Base-by-base conservation (phyloP, 2,888 invertebrate species). In the Drosophila lutescens region DNA sequence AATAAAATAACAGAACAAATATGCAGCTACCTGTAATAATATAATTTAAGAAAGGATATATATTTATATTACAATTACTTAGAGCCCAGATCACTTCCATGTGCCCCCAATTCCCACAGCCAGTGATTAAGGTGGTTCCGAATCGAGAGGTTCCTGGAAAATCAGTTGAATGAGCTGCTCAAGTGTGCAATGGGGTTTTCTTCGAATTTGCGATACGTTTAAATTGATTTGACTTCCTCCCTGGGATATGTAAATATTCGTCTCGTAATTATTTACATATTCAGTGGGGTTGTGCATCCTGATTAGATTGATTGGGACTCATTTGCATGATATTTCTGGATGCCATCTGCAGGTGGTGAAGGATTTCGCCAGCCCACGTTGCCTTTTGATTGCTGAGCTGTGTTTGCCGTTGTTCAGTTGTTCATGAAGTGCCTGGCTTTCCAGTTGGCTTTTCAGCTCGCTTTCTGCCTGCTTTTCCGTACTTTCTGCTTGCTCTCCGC, bases 351-450 rank as follows among this genome's bases (percentile, higher is more conserved):
- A 65, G 56, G 41, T 55, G 34, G 40, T 55, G 62, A 36, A 36
- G 46, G 50, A 34, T 41, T 41, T 55, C 34, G 17, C 55, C 47
- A 34, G 40, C 26, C 57, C 38, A 56, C 53, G 40, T 54, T 58
- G 38, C 12, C 50, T 58, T 59, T 53, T 73, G 76, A 69, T 78
- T 80, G 69, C 57, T 57, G 63, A 57, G 60, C 70, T 66, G 62
- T 66, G 62, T 20, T 20, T 3, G 20, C 20, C 20, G 20, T 20
- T 26, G 26, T 26, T 26, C 26, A 26, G 26, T 73, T 79, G 65
- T 67, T 49, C 68, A 58, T 75, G 56, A 84, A 77, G 85, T 79
- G 73, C 17, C 49, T 62, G 26, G 17, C 62, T 17, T 43, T 62
- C 61, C 61, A 49, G 26, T 23, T 62, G 62, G 56, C 67, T 76